Evolutionary conservation across 2,797 vertebrate species (phyloP).

Genomic region (Monodelphis domestica): DNA sequence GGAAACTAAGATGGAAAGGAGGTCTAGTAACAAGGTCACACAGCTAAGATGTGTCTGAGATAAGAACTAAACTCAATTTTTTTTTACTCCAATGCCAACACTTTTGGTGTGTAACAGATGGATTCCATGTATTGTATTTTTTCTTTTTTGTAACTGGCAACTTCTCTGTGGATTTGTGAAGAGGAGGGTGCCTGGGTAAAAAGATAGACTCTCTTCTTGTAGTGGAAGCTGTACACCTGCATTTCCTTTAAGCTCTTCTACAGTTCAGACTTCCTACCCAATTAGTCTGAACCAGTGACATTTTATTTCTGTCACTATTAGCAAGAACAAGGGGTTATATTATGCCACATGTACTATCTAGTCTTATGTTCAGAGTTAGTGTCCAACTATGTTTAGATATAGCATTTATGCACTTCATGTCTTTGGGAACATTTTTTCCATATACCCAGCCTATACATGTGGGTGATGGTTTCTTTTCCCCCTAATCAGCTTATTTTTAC

Average conservation of each 20-base stretch:
- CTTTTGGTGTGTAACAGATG: not conserved
- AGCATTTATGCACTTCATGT: not conserved
- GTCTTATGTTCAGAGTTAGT: not conserved
- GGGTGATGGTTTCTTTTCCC: slow-evolving; percentile 15
- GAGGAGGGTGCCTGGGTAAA: not conserved
- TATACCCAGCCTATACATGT: slow-evolving; percentile 2
- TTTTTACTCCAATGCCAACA: not conserved
- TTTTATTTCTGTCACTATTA: slow-evolving; percentile 28
- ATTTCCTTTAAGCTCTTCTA: not conserved
- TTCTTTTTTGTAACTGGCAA: not conserved
- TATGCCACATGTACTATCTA: slow-evolving; percentile 33
- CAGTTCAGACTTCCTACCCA: not conserved
- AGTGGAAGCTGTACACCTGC: not conserved
- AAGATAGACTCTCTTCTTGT: not conserved
- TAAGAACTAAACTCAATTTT: not conserved
- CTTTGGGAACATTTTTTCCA: not conserved
- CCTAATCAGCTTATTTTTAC: not conserved
- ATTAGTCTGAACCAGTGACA: slow-evolving; percentile 45
- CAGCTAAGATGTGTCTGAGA: not conserved
- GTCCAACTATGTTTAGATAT: slow-evolving; percentile 30
- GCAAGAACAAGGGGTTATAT: not conserved
- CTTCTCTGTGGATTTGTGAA: not conserved
- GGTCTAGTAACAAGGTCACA: not conserved
- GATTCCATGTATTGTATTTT: not conserved
- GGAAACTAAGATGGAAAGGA: not conserved